Conservation (phyloP, 1,140 invertebrate genomes). For the Planococcus citri region DNA sequence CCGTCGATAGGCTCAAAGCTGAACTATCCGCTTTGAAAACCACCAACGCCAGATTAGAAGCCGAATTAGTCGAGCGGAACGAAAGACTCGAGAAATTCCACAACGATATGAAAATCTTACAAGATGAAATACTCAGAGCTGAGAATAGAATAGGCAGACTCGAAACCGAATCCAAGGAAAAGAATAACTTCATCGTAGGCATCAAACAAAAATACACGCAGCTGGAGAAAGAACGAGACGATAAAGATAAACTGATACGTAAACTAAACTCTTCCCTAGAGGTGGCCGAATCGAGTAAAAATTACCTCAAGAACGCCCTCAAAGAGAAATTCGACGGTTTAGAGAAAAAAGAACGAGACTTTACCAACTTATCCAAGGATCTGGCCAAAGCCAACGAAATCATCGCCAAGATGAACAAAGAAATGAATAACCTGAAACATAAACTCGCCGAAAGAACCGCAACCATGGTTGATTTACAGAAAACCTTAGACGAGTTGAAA, state of each 20-base stretch:
- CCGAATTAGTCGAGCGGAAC: neutral
- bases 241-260: neutral
- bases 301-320: neutral
- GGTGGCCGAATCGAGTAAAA: neutral
- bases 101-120: neutral
- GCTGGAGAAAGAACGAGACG: neutral
- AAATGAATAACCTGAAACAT: neutral
- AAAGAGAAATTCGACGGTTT: conserved; percentile 3
- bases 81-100: neutral
- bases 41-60: neutral
- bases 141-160: neutral
- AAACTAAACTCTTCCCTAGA: neutral
- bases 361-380: neutral
- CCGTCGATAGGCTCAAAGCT: neutral
- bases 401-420: conserved; percentile 1
- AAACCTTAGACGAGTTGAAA: neutral
- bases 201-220: neutral
- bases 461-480: neutral
- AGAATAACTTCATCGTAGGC: neutral
- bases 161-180: neutral
- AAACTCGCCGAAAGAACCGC: neutral
- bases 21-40: neutral
- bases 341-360: neutral
- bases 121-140: neutral
- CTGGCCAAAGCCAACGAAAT: conserved; percentile 3